These are phyloP conservation scores for Lepidocolaptes lacrymiger DNA, from an alignment of 2,797 vertebrate species.

Conservation along the genomic window DNA sequence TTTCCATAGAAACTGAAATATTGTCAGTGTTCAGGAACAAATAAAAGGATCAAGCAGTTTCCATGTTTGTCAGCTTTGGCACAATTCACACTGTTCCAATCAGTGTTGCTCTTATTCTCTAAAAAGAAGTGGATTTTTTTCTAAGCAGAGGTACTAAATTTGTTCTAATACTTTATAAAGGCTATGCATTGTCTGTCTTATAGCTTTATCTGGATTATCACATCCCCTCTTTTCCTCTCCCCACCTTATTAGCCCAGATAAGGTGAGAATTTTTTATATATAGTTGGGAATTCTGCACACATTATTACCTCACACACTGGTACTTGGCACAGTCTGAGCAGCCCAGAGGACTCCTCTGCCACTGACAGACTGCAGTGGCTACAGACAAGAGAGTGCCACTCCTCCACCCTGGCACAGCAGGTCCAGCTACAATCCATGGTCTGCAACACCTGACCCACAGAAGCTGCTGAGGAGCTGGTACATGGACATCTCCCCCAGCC, in stretches of 20 bases:
- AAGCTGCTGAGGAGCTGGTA: background rate
- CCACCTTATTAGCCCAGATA: background rate
- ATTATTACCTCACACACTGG: background rate
- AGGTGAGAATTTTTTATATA: background rate
- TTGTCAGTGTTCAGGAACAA: background rate
- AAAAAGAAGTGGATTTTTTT: background rate
- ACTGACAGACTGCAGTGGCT: accelerated
- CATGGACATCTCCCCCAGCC: background rate
- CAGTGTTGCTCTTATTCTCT: background rate
- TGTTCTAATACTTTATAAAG: background rate
- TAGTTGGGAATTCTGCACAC: background rate
- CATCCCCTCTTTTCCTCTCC: background rate
- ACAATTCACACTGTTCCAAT: background rate
- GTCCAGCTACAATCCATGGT: background rate
- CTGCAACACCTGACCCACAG: accelerated
- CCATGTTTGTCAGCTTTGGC: slow-evolving; percentile 45
- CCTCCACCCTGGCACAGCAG: background rate
- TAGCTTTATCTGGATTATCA: slow-evolving; percentile 6
- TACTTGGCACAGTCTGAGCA: accelerated
- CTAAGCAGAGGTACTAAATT: background rate
- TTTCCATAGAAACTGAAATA: slow-evolving; percentile 43
- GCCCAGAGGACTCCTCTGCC: background rate
- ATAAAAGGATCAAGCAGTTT: slow-evolving; percentile 24
- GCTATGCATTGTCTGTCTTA: background rate
- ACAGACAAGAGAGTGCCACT: background rate